These are phyloP conservation scores for Lasioglossum calceatum DNA, from an alignment of 2,888 invertebrate species.

Conservation along the genomic window DNA sequence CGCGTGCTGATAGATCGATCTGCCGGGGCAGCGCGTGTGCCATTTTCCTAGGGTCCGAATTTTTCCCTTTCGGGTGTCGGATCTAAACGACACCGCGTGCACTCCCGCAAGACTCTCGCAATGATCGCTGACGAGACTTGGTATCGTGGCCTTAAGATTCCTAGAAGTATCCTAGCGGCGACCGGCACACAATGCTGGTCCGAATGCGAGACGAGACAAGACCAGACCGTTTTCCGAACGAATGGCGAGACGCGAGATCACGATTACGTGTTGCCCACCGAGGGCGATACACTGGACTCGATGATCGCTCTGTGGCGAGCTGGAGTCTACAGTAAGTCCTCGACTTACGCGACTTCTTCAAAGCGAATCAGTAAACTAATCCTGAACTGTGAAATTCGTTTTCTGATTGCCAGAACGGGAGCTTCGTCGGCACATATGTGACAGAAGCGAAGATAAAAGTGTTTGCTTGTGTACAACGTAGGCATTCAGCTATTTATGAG, in stretches of 20 bases:
- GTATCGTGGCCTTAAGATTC: slow-evolving; percentile 71
- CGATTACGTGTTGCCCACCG: not conserved
- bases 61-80: slow-evolving; percentile 2
- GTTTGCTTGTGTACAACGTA: too few relatives aligned
- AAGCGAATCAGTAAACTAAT: too few relatives aligned
- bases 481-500: too few relatives aligned
- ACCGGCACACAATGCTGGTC: slow-evolving; percentile 32
- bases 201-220: not conserved
- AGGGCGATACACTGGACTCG: not conserved
- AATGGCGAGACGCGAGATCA: not conserved
- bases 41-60: slow-evolving; percentile 18
- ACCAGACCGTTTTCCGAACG: not conserved
- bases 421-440: too few relatives aligned
- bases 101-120: slow-evolving; percentile 46
- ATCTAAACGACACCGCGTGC: slow-evolving; percentile 7
- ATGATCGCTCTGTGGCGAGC: not conserved
- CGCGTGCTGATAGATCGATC: slow-evolving; percentile 4
- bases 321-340: not conserved
- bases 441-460: too few relatives aligned
- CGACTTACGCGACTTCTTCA: too few relatives aligned
- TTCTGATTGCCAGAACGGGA: too few relatives aligned
- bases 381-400: too few relatives aligned
- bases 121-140: slow-evolving; percentile 55
- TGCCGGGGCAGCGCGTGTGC: not conserved
- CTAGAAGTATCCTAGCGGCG: slow-evolving; percentile 53